A percentile compares a stretch with the other conserved stretches of the same genome.
These are phyloP conservation scores for Halictus quadricinctus DNA, from an alignment of 2,888 invertebrate species.

Conservation along the genomic window DNA sequence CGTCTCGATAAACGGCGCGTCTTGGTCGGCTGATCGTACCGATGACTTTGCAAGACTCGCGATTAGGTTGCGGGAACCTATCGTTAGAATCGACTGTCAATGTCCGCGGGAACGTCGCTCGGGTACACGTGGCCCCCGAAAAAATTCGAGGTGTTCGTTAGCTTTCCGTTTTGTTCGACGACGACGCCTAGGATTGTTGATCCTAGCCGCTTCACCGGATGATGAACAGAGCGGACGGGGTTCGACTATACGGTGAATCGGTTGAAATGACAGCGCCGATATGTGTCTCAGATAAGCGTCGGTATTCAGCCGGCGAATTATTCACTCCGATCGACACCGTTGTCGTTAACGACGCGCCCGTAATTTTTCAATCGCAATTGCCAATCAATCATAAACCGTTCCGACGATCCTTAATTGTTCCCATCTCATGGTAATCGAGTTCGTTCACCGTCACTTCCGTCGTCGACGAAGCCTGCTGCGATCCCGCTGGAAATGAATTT, in stretches of 20 bases:
- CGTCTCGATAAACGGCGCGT: background rate
- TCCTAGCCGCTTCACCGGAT: constrained; percentile 5
- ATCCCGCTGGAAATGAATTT: background rate
- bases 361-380: constrained; percentile 1
- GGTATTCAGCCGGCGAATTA: constrained; percentile 14
- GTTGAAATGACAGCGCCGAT: constrained; percentile 20
- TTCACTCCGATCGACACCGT: constrained; percentile 22
- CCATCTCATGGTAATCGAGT: background rate
- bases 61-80: constrained; percentile 34
- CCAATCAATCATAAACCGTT: background rate
- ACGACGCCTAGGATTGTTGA: background rate
- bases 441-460: background rate
- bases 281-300: background rate
- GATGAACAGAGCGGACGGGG: background rate
- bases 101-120: constrained; percentile 25
- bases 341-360: constrained; percentile 20
- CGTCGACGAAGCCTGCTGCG: background rate
- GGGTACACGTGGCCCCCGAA: background rate
- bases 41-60: constrained; percentile 22
- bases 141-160: constrained; percentile 30
- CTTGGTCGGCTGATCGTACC: constrained; percentile 21
- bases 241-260: background rate
- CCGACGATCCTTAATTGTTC: background rate
- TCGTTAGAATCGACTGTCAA: constrained; percentile 38
- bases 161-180: constrained; percentile 25